These are phyloP conservation scores for Murina feae DNA, from an alignment of 2,113 vertebrate species.

Conservation along the genomic window DNA sequence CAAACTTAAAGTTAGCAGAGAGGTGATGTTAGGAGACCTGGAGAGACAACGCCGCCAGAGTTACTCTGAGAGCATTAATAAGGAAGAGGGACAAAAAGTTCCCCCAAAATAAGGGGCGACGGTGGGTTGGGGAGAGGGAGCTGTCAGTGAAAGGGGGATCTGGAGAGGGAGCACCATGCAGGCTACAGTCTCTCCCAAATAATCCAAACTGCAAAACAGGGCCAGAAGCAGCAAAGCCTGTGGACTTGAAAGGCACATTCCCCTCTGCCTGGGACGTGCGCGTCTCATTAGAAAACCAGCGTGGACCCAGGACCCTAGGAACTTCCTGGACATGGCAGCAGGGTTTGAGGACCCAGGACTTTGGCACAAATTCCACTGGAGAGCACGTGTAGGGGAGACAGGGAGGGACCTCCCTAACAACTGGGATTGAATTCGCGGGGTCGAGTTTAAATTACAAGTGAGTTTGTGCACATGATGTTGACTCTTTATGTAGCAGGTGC, in stretches of 20 bases:
- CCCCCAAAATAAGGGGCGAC: not conserved
- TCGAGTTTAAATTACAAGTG: not conserved
- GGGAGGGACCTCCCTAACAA: not conserved
- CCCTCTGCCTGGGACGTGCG: not conserved
- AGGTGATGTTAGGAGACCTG: not conserved
- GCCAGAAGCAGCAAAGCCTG: not conserved
- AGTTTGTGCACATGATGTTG: accelerated
- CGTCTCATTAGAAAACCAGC: not conserved
- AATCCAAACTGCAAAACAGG: not conserved
- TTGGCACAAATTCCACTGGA: not conserved
- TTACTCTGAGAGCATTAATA: not conserved
- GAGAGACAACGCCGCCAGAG: not conserved
- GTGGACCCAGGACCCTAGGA: not conserved
- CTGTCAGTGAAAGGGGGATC: not conserved
- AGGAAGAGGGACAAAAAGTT: not conserved
- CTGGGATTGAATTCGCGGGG: too few relatives aligned
- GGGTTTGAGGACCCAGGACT: not conserved
- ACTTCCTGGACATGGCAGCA: not conserved
- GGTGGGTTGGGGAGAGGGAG: not conserved
- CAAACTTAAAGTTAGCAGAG: not conserved
- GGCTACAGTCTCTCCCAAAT: not conserved
- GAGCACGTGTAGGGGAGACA: accelerated
- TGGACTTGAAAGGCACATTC: not conserved
- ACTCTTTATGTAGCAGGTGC: not conserved
- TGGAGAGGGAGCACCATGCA: not conserved